Evolutionary conservation across 2,888 invertebrate species (phyloP), one percentile per base, ranked within the genome.

Genomic region (Orchesellides sinensis): DNA sequence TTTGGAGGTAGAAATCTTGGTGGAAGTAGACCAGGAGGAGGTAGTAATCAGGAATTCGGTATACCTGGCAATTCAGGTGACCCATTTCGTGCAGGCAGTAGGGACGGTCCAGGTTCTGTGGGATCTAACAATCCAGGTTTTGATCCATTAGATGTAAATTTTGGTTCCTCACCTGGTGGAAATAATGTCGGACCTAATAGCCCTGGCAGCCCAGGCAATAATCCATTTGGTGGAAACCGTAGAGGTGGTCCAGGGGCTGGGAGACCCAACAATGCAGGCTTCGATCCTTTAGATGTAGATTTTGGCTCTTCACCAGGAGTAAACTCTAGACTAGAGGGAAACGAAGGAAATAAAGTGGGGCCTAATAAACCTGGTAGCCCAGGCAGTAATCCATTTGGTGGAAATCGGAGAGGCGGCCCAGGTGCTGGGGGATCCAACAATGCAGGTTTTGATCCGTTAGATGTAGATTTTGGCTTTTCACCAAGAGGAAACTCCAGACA

Each of bases 381-480:
- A 10, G 21, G 6, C 19, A 8, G 52, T 52, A 10, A 17, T 52
- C 52, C 52, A 8, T 52, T 52, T 52, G 52, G 52, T 17, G 27
- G 45, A 40, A 61, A 29, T 35, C 14, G 19, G n/a, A n/a, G 40
- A 2, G 10, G 10, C 40, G 10, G 40, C n/a, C 40, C 40, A 40
- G 40, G 40, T 5, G 40, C 40, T 10, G 10, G 40, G 40, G 10
- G 49, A 19, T 17, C 14, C 14, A n/a, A 21, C 17, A 49, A 17
- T 49, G 49, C 49, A 17, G 49, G 19, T 21, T 14, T 25, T n/a
- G 73, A 73, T 61, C 73, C 73, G 21, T 27, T 73, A 0, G 73
- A 73, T n/a, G 6, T 27, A 1, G 73, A 73, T 19, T 73, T 73
- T 47, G 73, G 73, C 29, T 61, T 45, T 35, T 56, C 73, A 1